phyloP scores from a whole-genome alignment of 2,113 vertebrate genomes.

The Phrynosoma platyrhinos region DNA sequence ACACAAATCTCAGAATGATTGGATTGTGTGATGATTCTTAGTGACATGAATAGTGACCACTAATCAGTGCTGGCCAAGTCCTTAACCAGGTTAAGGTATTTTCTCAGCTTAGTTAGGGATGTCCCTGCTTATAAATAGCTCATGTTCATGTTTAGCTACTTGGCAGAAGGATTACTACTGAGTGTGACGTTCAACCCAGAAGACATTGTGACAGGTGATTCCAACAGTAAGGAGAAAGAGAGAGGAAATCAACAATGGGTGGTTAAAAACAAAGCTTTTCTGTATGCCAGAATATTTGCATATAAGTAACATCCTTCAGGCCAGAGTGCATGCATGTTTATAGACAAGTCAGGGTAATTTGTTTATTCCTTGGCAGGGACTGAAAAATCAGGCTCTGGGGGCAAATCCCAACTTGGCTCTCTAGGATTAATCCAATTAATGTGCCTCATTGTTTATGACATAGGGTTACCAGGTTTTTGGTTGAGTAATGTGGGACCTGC shows the following conservation, averaged over 20 bases:
- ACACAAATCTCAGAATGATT: background rate
- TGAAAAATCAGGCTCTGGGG: no score
- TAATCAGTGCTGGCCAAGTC: constrained; percentile 53
- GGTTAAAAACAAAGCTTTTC: constrained; percentile 6
- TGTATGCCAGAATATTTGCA: fast-evolving
- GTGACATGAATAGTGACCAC: background rate
- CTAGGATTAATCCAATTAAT: no score
- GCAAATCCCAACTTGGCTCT: no score
- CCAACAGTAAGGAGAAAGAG: constrained; percentile 26
- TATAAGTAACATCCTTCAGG: background rate
- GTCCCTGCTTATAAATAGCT: constrained; percentile 67
- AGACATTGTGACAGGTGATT: constrained; percentile 45
- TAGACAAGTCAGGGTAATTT: background rate
- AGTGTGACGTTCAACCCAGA: constrained; percentile 32
- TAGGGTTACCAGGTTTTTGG: no score
- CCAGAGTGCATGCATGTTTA: no score
- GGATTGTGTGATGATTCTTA: background rate
- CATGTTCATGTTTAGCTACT: constrained; percentile 57
- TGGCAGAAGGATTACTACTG: constrained; percentile 25
- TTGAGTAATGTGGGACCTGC: no score
- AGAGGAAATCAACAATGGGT: constrained; percentile 8
- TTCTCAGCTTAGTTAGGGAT: constrained; percentile 59
- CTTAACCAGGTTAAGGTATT: constrained; percentile 52
- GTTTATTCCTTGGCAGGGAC: background rate
- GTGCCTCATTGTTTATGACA: no score